Conservation (phyloP, 2,888 invertebrate species). For the Caenorhabditis sp. region DNA sequence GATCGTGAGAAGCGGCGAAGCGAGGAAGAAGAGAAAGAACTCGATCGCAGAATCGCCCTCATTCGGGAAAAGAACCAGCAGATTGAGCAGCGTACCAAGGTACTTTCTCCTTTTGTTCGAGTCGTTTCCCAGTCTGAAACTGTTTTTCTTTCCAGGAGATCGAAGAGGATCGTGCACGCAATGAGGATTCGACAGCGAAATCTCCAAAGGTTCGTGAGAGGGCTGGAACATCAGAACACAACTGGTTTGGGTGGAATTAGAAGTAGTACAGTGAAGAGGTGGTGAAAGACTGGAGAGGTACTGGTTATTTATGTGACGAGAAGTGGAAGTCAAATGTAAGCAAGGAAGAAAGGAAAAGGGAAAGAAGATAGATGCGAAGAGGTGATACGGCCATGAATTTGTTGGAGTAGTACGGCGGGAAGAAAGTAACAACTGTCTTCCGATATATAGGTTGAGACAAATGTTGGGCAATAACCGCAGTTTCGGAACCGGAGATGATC, state of each 20-base stretch:
- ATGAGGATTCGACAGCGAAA: constrained; percentile 54
- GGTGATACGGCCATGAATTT: constrained; percentile 19
- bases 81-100: constrained; percentile 72
- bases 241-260: constrained; percentile 5
- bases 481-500: not conserved
- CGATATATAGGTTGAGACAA: constrained; percentile 13
- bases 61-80: constrained; percentile 76
- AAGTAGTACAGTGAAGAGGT: constrained; percentile 26
- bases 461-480: not conserved
- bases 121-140: not conserved
- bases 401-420: not conserved
- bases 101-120: constrained; percentile 6
- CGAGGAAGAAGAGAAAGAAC: constrained; percentile 71
- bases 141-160: constrained; percentile 73
- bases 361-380: constrained; percentile 34
- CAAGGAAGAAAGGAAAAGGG: constrained; percentile 26
- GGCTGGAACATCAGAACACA: not conserved
- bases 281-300: constrained; percentile 6
- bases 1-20: constrained; percentile 67
- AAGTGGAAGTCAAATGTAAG: constrained; percentile 7
- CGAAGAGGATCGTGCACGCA: constrained; percentile 69
- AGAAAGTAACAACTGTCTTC: constrained; percentile 10
- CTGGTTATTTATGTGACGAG: constrained; percentile 34
- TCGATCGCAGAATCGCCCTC: constrained; percentile 75
- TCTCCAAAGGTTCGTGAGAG: constrained; percentile 51